Conservation (phyloP, 2,797 vertebrate genomes). For the Galagoides demidoff region DNA sequence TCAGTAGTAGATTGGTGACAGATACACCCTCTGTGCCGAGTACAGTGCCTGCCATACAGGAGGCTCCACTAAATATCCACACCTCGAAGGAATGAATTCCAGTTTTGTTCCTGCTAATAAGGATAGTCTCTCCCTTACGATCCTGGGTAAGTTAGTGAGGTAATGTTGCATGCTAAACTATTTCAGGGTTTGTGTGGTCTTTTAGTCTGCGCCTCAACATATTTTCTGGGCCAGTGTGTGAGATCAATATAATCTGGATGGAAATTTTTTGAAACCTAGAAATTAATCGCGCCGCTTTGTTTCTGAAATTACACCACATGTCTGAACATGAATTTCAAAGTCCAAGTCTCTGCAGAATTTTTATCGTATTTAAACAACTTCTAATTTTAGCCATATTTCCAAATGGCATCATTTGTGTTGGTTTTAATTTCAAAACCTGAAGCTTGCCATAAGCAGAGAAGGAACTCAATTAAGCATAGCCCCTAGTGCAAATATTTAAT, state of each 20-base stretch:
- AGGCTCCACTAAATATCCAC: not conserved
- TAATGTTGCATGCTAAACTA: not conserved
- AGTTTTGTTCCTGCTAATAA: not conserved
- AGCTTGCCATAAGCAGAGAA: slow-evolving; percentile 64
- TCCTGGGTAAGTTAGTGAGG: not conserved
- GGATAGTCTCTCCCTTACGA: not conserved
- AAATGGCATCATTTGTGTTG: slow-evolving; percentile 71
- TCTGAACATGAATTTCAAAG: slow-evolving; percentile 58
- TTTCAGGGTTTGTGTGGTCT: not conserved
- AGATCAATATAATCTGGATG: not conserved
- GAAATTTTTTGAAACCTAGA: slow-evolving; percentile 9
- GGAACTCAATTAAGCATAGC: slow-evolving; percentile 72
- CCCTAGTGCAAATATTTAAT: slow-evolving; percentile 78
- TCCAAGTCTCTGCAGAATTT: slow-evolving; percentile 55
- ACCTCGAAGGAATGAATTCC: not conserved
- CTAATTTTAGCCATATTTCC: slow-evolving; percentile 76
- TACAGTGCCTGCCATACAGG: not conserved
- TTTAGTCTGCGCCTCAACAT: not conserved
- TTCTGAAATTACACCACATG: slow-evolving; percentile 57
- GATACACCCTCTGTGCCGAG: not conserved
- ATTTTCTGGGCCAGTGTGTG: not conserved
- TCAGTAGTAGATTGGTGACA: not conserved
- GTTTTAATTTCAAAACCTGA: slow-evolving; percentile 76
- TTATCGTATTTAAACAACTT: slow-evolving; percentile 68
- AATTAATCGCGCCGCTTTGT: slow-evolving; percentile 33